A percentile compares a stretch with the other conserved stretches of the same genome.
Conservation (phyloP, 2,888 invertebrate genomes). For the Galerucella nymphaeae region DNA sequence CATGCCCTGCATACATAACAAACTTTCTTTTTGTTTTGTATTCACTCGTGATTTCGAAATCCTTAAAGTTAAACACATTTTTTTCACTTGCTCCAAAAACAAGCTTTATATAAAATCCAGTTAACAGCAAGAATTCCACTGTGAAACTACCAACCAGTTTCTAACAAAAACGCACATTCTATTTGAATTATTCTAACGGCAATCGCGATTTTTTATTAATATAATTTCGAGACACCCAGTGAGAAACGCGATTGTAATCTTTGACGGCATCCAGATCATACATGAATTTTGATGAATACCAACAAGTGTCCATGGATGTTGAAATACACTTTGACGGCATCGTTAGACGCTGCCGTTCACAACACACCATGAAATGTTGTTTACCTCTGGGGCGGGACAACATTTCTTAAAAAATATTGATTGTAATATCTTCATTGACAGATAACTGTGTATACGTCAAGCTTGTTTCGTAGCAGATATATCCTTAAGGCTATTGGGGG, state of each 20-base stretch:
- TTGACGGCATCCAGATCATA: neutral
- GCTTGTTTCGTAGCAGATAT: neutral
- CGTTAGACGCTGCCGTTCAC: neutral
- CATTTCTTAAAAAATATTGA: neutral
- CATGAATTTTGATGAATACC: conserved; percentile 2
- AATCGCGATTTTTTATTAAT: neutral
- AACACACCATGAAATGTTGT: neutral
- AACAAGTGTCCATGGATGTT: neutral
- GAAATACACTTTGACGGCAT: neutral
- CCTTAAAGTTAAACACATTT: no score
- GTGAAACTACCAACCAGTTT: neutral
- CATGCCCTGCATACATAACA: no score
- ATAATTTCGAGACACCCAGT: neutral
- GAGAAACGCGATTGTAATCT: neutral
- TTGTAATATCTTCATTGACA: conserved; percentile 6
- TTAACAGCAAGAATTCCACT: neutral
- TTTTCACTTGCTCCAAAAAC: no score
- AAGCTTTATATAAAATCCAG: no score
- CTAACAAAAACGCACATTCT: neutral
- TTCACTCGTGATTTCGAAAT: no score
- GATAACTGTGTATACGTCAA: neutral
- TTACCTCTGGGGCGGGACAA: neutral
- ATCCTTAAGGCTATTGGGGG: neutral
- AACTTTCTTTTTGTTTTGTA: no score
- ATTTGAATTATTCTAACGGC: neutral